phyloP scores from a whole-genome alignment of 2,113 vertebrate species.

The Ursus arctos region DNA sequence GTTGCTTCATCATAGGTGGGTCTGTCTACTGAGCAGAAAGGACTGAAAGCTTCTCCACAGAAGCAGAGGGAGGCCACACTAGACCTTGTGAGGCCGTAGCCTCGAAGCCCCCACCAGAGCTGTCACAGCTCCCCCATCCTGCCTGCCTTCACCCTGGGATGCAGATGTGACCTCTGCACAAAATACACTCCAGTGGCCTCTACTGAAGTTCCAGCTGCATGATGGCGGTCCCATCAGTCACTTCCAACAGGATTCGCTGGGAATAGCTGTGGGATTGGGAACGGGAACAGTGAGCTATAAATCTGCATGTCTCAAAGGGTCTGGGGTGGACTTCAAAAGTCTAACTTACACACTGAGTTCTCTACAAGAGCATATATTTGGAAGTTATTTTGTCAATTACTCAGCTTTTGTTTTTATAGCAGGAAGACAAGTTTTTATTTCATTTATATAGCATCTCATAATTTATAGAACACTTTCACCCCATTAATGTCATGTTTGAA shows the following conservation, averaged over 20 bases:
- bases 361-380: neutral
- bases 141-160: neutral
- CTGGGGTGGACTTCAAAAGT: neutral
- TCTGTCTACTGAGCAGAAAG: neutral
- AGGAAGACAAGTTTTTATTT: neutral
- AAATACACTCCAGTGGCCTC: neutral
- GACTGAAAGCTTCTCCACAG: neutral
- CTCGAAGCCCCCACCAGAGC: accelerated
- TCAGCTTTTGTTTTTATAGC: constrained; percentile 12
- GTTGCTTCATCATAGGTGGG: neutral
- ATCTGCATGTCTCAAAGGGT: neutral
- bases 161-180: accelerated
- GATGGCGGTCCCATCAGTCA: neutral
- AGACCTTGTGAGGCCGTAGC: accelerated
- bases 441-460: constrained; percentile 16
- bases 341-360: neutral
- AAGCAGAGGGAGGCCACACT: neutral
- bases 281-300: neutral
- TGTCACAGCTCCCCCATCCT: neutral
- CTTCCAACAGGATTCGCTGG: neutral
- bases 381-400: neutral
- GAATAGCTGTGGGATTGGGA: neutral
- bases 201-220: neutral
- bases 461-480: neutral
- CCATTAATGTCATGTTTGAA: neutral